Percentiles rank a stretch among this genome's conserved stretches.
Conservation (phyloP, 2,113 vertebrate genomes). For the Zonotrichia leucophrys region DNA sequence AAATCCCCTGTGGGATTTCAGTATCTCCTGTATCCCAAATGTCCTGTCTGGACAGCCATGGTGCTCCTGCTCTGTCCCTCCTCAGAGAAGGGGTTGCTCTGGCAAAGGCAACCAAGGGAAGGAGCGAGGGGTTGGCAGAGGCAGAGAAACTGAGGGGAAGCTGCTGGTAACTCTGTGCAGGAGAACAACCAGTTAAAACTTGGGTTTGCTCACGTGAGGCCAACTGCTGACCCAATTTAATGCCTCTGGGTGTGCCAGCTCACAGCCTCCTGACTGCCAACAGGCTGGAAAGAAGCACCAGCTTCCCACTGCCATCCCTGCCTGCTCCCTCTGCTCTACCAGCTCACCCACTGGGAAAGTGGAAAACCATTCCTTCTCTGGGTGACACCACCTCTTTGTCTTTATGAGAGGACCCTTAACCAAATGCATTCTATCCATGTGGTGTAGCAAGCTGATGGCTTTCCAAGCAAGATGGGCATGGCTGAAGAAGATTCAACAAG, state of each 20-base stretch:
- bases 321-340: neutral
- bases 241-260: neutral
- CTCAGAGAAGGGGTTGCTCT: neutral
- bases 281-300: neutral
- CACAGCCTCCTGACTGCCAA: neutral
- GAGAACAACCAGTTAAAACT: neutral
- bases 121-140: neutral
- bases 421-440: neutral
- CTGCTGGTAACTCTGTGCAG: neutral
- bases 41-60: neutral
- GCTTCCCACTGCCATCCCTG: neutral
- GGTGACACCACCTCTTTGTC: neutral
- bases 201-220: neutral
- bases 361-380: neutral
- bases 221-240: conserved; percentile 10
- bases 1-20: neutral
- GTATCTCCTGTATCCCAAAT: neutral
- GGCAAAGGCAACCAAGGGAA: neutral
- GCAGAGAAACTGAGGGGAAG: neutral
- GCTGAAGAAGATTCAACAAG: neutral
- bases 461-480: neutral
- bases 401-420: neutral
- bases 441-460: neutral
- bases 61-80: neutral
- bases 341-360: neutral